Evolutionary conservation across 2,797 vertebrate genomes (phyloP), one percentile per base, ranked within the genome.

Genomic region (Mustela erminea): DNA sequence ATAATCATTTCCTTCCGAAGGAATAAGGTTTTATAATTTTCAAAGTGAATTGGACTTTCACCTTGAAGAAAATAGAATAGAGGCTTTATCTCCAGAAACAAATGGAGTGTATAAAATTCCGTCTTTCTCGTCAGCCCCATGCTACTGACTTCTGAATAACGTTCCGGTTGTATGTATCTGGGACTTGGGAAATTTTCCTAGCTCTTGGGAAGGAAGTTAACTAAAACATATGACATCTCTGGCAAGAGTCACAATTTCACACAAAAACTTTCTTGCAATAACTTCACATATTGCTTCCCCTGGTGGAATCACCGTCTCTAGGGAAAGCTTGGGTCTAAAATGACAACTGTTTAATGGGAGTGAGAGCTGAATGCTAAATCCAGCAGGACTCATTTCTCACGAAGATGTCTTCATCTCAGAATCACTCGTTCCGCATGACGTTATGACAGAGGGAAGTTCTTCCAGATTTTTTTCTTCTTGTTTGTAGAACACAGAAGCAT

Each of bases 151-250:
- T 92, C 96, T 84, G 87, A 90, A 84, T n/a, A 90, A 38, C 87
- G 60, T 96, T 96, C 96, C 92, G 74, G 70, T 87, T 96, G 92
- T 83, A 86, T 92, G 81, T 92, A 93, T 92, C 93, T 83, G 82
- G 54, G n/a, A 49, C 64, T 96, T 97, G 97, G 90, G 97, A 98
- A 96, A 85, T 89, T 88, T 92, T 81, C 90, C 89, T 89, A 52
- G 85, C 94, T 97, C 97, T 92, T 91, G 92, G 87, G 98, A 97
- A 98, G 97, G 95, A 95, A 97, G 96, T 97, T 95, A 97, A 97
- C 95, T 74, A 97, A 97, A 95, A 92, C 94, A 98, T 90, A 97
- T 92, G 94, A 98, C 96, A 95, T 98, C 60, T 75, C 97, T 98
- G 97, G 97, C 97, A 97, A 81, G 84, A 93, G 87, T 86, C 81